A percentile compares a stretch with the other conserved stretches of the same genome.
Evolutionary conservation across 2,113 vertebrate genomes (phyloP).

Genomic region (Melierax canorus): DNA sequence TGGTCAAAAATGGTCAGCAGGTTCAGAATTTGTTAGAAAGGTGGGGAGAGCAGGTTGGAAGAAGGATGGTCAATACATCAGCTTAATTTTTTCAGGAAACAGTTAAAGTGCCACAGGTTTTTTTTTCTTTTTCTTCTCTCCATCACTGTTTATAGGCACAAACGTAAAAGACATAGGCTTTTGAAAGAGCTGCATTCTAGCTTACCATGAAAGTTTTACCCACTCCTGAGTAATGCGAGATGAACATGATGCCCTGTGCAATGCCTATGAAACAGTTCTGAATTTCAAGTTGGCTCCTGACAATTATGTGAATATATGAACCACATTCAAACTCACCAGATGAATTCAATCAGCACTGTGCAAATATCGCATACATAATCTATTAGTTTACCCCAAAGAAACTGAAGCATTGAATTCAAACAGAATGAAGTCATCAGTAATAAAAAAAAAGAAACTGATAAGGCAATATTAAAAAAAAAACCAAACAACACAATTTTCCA

Average conservation of each 20-base stretch:
- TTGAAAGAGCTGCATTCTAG: conserved; percentile 8
- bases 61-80: background rate
- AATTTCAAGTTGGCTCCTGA: conserved; percentile 73
- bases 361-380: conserved; percentile 84
- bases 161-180: background rate
- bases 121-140: background rate
- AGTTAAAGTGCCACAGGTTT: background rate
- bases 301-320: conserved; percentile 72
- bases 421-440: conserved; percentile 82
- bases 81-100: background rate
- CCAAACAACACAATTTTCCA: conserved; percentile 49
- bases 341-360: conserved; percentile 79
- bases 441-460: conserved; percentile 72
- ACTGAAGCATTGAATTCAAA: conserved; percentile 78
- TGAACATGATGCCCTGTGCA: conserved; percentile 44
- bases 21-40: background rate
- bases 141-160: background rate
- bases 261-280: conserved; percentile 63
- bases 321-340: conserved; percentile 75
- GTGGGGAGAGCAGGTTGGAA: background rate
- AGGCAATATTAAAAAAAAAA: conserved; percentile 75
- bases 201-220: background rate
- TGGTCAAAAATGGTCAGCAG: background rate
- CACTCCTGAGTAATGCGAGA: conserved; percentile 44
- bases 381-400: conserved; percentile 82